Evolutionary conservation across 2,888 invertebrate species (phyloP).

Genomic region (Tipula vernalis): DNA sequence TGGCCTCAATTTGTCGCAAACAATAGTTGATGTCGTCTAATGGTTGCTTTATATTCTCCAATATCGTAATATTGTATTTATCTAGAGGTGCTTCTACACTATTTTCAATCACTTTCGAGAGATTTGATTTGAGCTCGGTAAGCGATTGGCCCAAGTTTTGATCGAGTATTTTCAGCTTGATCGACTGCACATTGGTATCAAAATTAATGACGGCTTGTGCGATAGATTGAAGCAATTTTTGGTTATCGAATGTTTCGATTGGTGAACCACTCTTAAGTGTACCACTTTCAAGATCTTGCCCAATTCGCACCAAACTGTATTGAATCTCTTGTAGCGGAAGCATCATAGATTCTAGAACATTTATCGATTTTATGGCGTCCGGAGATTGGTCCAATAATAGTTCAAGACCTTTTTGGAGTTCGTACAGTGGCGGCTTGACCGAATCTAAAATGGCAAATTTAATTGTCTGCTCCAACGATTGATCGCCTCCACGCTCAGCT

Average conservation of each 20-base stretch:
- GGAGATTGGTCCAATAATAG: conserved; percentile 31
- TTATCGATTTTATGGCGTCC: conserved; percentile 26
- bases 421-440: conserved; percentile 48
- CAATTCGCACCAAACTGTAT: conserved; percentile 38
- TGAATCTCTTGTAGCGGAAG: conserved; percentile 47
- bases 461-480: conserved; percentile 33
- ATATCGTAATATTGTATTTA: conserved; percentile 33
- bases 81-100: conserved; percentile 38
- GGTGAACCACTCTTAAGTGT: conserved; percentile 27
- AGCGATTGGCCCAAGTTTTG: conserved; percentile 20
- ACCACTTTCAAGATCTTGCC: conserved; percentile 35
- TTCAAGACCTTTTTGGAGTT: conserved; percentile 47
- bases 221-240: conserved; percentile 33
- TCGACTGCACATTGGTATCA: conserved; percentile 31
- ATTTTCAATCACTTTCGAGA: conserved; percentile 44
- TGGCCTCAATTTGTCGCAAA: conserved; percentile 33
- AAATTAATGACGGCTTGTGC: conserved; percentile 34
- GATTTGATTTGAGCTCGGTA: conserved; percentile 37
- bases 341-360: conserved; percentile 37
- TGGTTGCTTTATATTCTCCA: conserved; percentile 40
- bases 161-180: conserved; percentile 5
- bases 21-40: conserved; percentile 38
- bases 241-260: conserved; percentile 31
- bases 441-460: conserved; percentile 51
- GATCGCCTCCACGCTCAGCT: conserved; percentile 18